Evolutionary conservation across 1,140 invertebrate species (phyloP).

Genomic region (Drosophila kepulauana): DNA sequence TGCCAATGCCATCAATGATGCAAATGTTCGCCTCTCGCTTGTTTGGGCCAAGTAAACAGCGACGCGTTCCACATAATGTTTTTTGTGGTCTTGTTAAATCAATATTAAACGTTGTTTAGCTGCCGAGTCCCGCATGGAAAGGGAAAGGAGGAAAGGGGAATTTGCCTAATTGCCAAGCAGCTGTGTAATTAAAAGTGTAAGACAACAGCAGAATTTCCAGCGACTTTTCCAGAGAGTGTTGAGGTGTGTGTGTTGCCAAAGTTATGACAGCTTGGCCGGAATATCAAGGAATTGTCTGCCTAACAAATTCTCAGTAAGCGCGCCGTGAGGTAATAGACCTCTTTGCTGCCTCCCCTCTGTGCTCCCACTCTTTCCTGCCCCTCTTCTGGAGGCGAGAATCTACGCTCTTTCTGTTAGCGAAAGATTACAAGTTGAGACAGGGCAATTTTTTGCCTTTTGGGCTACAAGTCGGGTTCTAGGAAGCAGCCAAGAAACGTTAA

Average conservation of each 20-base stretch:
- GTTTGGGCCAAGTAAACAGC: slow-evolving; percentile 69
- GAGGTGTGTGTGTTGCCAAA: slow-evolving; percentile 13
- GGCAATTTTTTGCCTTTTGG: slow-evolving; percentile 43
- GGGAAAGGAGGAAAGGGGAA: neutral
- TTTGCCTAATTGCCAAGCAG: slow-evolving; percentile 41
- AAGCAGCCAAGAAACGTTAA: slow-evolving; percentile 40
- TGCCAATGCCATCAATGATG: slow-evolving; percentile 70
- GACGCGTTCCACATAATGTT: slow-evolving; percentile 50
- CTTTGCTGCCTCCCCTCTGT: neutral
- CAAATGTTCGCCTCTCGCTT: slow-evolving; percentile 26
- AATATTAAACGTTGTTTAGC: slow-evolving; percentile 34
- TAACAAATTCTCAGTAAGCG: slow-evolving; percentile 38
- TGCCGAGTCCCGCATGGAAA: neutral
- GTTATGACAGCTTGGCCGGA: slow-evolving; percentile 47
- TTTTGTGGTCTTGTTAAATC: slow-evolving; percentile 54
- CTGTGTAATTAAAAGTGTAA: slow-evolving; percentile 49
- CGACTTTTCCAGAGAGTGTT: slow-evolving; percentile 1
- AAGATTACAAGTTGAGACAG: slow-evolving; percentile 49
- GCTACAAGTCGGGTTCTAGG: slow-evolving; percentile 47
- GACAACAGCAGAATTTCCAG: slow-evolving; percentile 8
- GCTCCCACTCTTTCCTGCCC: neutral
- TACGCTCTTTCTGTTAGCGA: neutral
- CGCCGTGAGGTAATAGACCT: slow-evolving; percentile 21
- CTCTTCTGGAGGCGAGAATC: no score
- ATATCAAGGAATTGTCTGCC: slow-evolving; percentile 10